These are phyloP conservation scores for Numida meleagris DNA, from an alignment of 2,113 vertebrate species.

Conservation along the genomic window DNA sequence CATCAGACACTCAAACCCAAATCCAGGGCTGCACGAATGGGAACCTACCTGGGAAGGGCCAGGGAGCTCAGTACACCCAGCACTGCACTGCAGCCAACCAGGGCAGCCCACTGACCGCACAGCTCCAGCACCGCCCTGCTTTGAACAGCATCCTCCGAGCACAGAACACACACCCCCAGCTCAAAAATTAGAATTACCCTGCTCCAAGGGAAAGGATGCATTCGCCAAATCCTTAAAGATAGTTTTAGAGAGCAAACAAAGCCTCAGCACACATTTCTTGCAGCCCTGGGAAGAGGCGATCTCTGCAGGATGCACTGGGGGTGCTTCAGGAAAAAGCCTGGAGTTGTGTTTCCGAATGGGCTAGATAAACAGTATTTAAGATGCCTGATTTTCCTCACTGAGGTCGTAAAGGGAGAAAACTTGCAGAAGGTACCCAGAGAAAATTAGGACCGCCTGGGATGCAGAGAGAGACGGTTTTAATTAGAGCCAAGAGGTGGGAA, in stretches of 20 bases:
- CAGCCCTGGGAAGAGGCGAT: background rate
- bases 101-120: background rate
- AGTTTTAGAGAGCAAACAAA: background rate
- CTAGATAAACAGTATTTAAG: constrained; percentile 27
- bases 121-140: background rate
- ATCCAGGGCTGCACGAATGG: background rate
- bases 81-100: fast-evolving
- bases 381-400: constrained; percentile 38
- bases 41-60: background rate
- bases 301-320: constrained; percentile 19
- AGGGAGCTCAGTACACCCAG: background rate
- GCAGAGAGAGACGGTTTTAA: constrained; percentile 77
- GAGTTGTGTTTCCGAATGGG: background rate
- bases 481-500: constrained; percentile 80
- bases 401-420: constrained; percentile 53
- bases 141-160: background rate
- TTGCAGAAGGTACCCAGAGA: constrained; percentile 73
- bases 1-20: background rate
- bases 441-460: constrained; percentile 72
- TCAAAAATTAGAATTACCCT: fast-evolving
- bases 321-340: background rate
- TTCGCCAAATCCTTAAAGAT: background rate
- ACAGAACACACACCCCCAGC: background rate
- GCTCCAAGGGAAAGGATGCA: background rate
- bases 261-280: fast-evolving